Evolutionary conservation across 2,113 vertebrate genomes (phyloP), one percentile per base, ranked within the genome.

Genomic region (Megalops atlanticus): DNA sequence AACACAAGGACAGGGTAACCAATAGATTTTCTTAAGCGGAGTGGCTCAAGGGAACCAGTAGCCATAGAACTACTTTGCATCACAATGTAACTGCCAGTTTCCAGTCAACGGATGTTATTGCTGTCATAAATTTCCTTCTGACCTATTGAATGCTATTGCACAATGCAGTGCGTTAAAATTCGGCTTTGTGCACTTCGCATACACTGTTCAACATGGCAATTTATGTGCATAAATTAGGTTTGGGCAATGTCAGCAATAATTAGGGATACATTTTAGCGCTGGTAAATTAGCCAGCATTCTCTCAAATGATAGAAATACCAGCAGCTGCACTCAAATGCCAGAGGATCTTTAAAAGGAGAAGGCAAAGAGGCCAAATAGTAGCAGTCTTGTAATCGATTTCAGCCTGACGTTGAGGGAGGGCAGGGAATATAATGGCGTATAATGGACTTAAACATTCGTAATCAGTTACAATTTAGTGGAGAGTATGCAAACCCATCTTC

Each of bases 401-500:
- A 43, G 43, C 11, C 78, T 35, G 68, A 81, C 75, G 76, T 69
- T 64, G 24, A 78, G 41, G 77, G 54, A 71, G 73, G 80, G 76
- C 71, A 41, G 45, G 45, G 41, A 58, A 71, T 64, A 47, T 41
- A 69, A 41, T 80, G 71, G 35, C 36, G 21, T 39, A 79, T 73
- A 79, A 83, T 78, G 52, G 82, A 74, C 41, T 74, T 24, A 73
- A 83, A 76, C 45, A 77, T 39, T 39, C 24, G 80, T 76, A 81
- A 76, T 81, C 73, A 70, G 52, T 77, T 27, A 41, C 69, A 52
- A 78, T 73, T 80, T 68, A 82, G 21, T 18, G 68, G 45, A 82
- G 71, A 68, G 58, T 74, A 74, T 73, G 69, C 78, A 69, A 76
- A 76, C 74, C 78, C 70, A 80, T 82, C 81, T 74, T 85, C 74